Evolutionary conservation across 1,140 invertebrate species (phyloP), one percentile per base, ranked within the genome.

Genomic region (Metaphire vulgaris): DNA sequence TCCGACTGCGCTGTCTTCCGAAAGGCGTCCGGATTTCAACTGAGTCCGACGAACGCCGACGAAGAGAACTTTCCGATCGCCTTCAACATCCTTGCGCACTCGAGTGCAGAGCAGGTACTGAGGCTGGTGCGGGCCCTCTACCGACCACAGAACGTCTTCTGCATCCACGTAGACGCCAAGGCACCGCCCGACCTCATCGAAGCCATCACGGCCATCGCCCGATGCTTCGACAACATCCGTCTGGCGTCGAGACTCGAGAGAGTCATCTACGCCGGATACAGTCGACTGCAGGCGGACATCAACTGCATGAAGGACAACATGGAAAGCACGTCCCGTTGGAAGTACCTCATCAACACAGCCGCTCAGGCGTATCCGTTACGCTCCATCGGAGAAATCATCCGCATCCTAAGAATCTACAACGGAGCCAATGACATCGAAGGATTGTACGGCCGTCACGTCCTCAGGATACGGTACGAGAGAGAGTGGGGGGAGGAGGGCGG

Each of bases 141-240:
- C 72, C 79, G 81, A 56, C 81, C 83, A 14, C 80, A 83, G 12
- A 85, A 84, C 74, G 71, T 78, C 21, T 84, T 83, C 74, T 85
- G 84, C 71, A 72, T 85, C 31, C 81, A 84, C 77, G 68, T 83
- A 2, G 84, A 85, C 76, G 33, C 16, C 0, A 83, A 83, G 65
- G 70, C 70, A 12, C 26, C 67, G 1, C 32, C 65, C 1, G 6
- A 65, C 0, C 71, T 83, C 41, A 74, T 79, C n/a, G 16, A 77
- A 28, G 80, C 80, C 12, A 67, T 83, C 12, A 75, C 69, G 29
- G 69, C 75, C 0, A 76, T 85, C 21, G 80, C 78, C 0, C n/a
- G 74, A 12, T 85, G 83, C 77, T 82, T 83, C 68, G 68, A 81
- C 56, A 85, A 85, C 78, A 82, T 85, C 26, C 80, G 83, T 75